These are phyloP conservation scores for Muscicapa comitata DNA, from an alignment of 2,797 vertebrate genomes.

Conservation along the genomic window DNA sequence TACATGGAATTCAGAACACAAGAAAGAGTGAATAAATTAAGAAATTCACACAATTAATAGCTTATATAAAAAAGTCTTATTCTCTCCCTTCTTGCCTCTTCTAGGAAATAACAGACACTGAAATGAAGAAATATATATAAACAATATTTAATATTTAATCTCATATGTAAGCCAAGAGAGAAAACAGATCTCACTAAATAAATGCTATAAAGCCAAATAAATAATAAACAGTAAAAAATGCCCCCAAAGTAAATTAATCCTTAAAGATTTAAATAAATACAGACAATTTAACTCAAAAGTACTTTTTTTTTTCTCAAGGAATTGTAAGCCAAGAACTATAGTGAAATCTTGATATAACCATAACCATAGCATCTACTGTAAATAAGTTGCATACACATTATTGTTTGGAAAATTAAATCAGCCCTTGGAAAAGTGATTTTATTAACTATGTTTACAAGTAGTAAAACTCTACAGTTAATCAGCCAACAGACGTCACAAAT, in stretches of 20 bases:
- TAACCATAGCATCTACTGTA: not conserved
- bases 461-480: not conserved
- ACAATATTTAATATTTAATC: not conserved
- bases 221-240: not conserved
- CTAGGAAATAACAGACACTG: not conserved
- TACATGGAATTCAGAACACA: not conserved
- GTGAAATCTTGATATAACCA: not conserved
- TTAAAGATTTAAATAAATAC: not conserved
- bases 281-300: not conserved
- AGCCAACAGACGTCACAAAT: not conserved
- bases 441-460: not conserved
- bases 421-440: not conserved
- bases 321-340: not conserved
- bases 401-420: not conserved
- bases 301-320: not conserved
- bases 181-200: not conserved
- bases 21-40: not conserved
- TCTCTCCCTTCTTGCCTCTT: not conserved
- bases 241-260: not conserved
- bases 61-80: not conserved
- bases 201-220: not conserved
- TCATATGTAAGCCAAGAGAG: not conserved
- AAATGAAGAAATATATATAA: not conserved
- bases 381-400: not conserved
- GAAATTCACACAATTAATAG: not conserved